A percentile compares a stretch with the other conserved stretches of the same genome.
These are phyloP conservation scores for Electrophaes corylata DNA, from an alignment of 2,888 invertebrate species.

Conservation along the genomic window DNA sequence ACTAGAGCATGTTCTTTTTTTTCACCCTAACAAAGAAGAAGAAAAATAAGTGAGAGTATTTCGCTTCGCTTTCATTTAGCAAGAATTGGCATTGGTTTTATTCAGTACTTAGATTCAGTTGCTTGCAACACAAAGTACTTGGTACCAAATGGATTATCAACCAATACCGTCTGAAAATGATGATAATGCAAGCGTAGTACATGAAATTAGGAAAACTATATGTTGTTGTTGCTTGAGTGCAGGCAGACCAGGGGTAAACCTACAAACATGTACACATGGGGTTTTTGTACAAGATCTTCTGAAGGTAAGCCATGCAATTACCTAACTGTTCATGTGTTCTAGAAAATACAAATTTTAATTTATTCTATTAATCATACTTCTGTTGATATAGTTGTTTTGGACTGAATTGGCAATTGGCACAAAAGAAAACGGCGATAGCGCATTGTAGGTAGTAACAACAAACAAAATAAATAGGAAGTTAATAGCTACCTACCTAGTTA, in stretches of 20 bases:
- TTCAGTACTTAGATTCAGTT: no score
- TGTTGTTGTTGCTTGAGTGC: constrained; percentile 59
- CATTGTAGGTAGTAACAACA: no score
- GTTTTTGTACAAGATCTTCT: constrained; percentile 49
- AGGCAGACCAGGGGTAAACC: constrained; percentile 45
- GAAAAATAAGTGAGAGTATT: no score
- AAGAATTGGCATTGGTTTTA: constrained; percentile 22
- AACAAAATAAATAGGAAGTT: no score
- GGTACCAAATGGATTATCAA: constrained; percentile 15
- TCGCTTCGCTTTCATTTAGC: not conserved
- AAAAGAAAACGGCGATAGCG: constrained; percentile 47
- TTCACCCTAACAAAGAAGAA: no score
- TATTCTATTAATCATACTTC: not conserved
- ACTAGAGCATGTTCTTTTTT: no score
- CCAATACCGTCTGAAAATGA: constrained; percentile 7
- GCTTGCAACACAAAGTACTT: not conserved
- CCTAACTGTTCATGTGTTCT: not conserved
- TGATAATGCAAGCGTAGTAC: not conserved
- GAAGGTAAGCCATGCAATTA: constrained; percentile 47
- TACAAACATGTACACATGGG: constrained; percentile 57
- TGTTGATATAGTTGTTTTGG: constrained; percentile 18
- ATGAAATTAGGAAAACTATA: constrained; percentile 8
- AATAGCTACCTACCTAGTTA: no score
- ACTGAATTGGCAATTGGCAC: constrained; percentile 38
- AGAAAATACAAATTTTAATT: not conserved